These are phyloP conservation scores for Passer domesticus DNA, from an alignment of 2,113 vertebrate genomes.

Conservation along the genomic window DNA sequence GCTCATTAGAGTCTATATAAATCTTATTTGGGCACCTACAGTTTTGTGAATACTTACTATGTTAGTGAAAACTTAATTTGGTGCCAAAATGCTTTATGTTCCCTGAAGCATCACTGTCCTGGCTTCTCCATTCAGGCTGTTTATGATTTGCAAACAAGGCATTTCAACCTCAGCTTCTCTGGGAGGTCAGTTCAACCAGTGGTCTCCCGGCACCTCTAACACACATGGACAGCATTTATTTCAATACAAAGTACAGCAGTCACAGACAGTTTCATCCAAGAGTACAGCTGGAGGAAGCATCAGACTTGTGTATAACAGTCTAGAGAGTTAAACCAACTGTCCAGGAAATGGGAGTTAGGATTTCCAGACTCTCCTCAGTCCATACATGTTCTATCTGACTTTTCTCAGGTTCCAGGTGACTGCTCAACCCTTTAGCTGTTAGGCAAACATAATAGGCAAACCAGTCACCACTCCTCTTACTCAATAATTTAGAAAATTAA, in stretches of 20 bases:
- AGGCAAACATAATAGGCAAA: not conserved
- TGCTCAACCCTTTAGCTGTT: not conserved
- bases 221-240: constrained; percentile 21
- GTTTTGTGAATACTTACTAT: not conserved
- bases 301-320: not conserved
- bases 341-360: not conserved
- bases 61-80: not conserved
- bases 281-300: constrained; percentile 54
- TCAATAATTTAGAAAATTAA: not conserved
- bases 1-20: not conserved
- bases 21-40: not conserved
- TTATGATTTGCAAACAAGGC: constrained; percentile 51
- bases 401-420: not conserved
- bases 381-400: not conserved
- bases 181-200: not conserved
- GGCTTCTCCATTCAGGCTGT: not conserved
- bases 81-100: not conserved
- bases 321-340: constrained; percentile 8
- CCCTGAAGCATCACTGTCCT: not conserved
- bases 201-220: not conserved
- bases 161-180: not conserved
- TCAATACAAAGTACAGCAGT: not conserved
- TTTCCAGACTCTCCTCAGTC: constrained; percentile 6
- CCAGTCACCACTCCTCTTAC: not conserved
- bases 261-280: constrained; percentile 27